Base-by-base conservation (phyloP, 2,888 invertebrate genomes). In the Creontiades dilutus region DNA sequence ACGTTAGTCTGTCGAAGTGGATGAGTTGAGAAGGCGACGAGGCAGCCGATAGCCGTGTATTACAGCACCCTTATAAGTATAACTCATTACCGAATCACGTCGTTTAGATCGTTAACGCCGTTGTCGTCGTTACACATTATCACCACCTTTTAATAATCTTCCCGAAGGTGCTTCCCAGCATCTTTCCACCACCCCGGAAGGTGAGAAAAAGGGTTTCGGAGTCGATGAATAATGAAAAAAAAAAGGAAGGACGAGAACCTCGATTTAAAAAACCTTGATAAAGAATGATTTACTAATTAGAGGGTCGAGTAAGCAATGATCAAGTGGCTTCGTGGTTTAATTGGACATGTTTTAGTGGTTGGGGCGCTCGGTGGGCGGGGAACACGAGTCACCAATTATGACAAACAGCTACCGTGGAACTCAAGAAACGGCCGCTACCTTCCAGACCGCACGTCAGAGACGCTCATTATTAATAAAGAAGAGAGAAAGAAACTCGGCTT, bases 221-320 rank as follows among this genome's bases (percentile, higher is more conserved):
- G 76, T 13, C 37, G 47, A 46, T 78, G 37, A 78, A 78, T 78
- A 78, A 78, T 37, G 37, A 46, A 78, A 3, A 46, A 78, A 28
- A n/a, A 47, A 78, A 78, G 14, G 75, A 19, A 16, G 12, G 27
- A 28, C 76, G 78, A 82, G 82, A 82, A 19, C 82, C 78, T 82
- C 23, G 47, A 52, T 82, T 48, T 81, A 14, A 81, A 81, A 61
- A 61, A 37, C 48, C 52, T 48, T 52, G 89, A 89, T 81, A 89
- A 89, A 80, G 89, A 89, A 57, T 80, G 89, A 89, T 89, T 89
- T 80, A 89, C 81, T 89, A 89, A 89, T 89, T 89, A 89, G 81
- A 46, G 89, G 68, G 61, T 55, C 81, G 81, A 27, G 89, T 47
- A 89, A 89, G 80, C 61, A 89, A 89, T 89, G 89, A 81, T 89